Percentiles rank a stretch among this genome's conserved stretches.
These are phyloP conservation scores for Anaspis maculata DNA, from an alignment of 2,888 invertebrate species.

Conservation along the genomic window DNA sequence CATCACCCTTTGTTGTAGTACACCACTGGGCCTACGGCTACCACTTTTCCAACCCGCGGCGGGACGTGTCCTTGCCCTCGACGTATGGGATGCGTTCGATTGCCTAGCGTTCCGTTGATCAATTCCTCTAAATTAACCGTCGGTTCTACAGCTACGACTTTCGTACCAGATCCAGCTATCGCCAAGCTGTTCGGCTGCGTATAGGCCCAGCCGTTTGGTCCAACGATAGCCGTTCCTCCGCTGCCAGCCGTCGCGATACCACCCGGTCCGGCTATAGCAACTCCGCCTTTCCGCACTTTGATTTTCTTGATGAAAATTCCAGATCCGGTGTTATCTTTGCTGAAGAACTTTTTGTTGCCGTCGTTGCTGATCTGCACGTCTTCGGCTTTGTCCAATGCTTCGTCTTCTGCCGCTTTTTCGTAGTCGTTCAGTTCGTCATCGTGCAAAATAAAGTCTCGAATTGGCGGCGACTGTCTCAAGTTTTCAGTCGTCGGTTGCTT, in stretches of 20 bases:
- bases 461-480: constrained; percentile 17
- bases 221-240: constrained; percentile 73
- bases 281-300: constrained; percentile 65
- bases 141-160: constrained; percentile 59
- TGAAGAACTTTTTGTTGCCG: constrained; percentile 31
- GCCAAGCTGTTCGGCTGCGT: constrained; percentile 68
- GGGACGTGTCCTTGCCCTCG: constrained; percentile 20
- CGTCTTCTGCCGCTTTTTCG: too few relatives aligned
- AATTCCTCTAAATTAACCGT: constrained; percentile 52
- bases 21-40: constrained; percentile 66
- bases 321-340: constrained; percentile 43
- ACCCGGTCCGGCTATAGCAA: constrained; percentile 75
- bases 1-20: constrained; percentile 49
- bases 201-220: constrained; percentile 68
- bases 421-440: constrained; percentile 23
- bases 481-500: constrained; percentile 2
- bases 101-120: constrained; percentile 34
- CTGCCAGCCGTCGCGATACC: constrained; percentile 72
- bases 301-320: constrained; percentile 63
- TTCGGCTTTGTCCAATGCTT: constrained; percentile 25
- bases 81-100: too few relatives aligned
- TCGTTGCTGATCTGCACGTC: constrained; percentile 25
- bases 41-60: constrained; percentile 58
- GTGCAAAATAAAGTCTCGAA: constrained; percentile 18
- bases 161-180: constrained; percentile 66